phyloP scores from a whole-genome alignment of 2,113 vertebrate species.

The Chaetodon trifascialis region DNA sequence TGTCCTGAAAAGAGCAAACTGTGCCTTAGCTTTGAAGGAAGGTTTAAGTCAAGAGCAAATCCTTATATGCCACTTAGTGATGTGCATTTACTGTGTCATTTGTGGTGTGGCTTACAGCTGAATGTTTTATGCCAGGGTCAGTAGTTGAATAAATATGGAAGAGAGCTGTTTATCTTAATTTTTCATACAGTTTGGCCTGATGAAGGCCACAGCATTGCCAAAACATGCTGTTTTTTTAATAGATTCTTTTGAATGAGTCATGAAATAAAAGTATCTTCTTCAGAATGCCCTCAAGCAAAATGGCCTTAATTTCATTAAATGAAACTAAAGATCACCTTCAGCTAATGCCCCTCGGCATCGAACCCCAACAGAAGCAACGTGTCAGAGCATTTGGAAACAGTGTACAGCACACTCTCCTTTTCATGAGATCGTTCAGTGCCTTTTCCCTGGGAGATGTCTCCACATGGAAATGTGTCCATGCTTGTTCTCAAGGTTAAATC shows the following conservation, averaged over 20 bases:
- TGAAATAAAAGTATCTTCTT: constrained; percentile 11
- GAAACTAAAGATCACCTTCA: constrained; percentile 21
- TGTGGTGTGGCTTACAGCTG: not conserved
- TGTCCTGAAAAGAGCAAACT: not conserved
- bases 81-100: not conserved
- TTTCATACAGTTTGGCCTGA: not conserved
- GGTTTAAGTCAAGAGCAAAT: not conserved
- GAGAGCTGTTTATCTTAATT: not conserved
- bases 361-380: constrained; percentile 9
- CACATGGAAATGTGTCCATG: not conserved
- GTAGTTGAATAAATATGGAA: not conserved
- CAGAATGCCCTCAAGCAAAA: not conserved
- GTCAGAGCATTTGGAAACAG: not conserved
- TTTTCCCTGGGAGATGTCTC: constrained; percentile 27
- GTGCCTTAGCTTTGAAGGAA: not conserved
- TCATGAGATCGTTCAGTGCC: not conserved
- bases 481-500: constrained; percentile 56
- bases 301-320: not conserved
- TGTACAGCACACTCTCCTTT: not conserved
- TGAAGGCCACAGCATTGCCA: not conserved
- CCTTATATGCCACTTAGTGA: not conserved
- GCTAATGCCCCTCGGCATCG: not conserved
- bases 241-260: not conserved
- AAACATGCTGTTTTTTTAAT: not conserved
- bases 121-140: not conserved